Evolutionary conservation across 2,888 invertebrate species (phyloP), one percentile per base, ranked within the genome.

Genomic region (Apodemia duryi): DNA sequence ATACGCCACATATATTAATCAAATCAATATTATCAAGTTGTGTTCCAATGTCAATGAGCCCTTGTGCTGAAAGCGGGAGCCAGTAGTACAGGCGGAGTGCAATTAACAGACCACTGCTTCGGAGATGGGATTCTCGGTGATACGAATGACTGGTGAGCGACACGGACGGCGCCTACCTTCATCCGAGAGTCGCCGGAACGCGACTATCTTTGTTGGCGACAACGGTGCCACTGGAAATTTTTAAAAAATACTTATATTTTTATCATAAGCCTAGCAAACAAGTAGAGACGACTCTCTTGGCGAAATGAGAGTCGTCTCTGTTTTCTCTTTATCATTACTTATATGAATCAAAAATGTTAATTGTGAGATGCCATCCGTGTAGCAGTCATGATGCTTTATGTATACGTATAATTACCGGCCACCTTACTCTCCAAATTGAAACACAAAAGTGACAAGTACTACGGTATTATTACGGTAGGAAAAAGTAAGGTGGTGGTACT

Each of bases 91-190:
- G 28, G 41, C 9, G 62, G 35, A 61, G 54, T 38, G 46, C 75
- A 57, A 82, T 93, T 95, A 95, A 89, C 95, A 95, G 78, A 94
- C 95, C 73, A 95, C 94, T 62, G 95, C 95, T 75, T 94, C 94
- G 69, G 95, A 95, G 84, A 96, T 95, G 65, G 96, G 96, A 83
- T 95, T 96, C 89, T 95, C 95, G 67, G 95, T 96, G 88, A 95
- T 96, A 87, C 94, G 94, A 82, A 96, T 95, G 77, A 94, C 93
- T 70, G 95, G 94, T 75, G 94, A 93, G 71, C 90, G 88, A 74
- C 88, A 88, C 1, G 79, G 73, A 70, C 88, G 93, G 76, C 93
- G 92, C 75, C 88, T 79, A 66, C 72, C 71, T 77, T 84, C 88
- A 84, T 89, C 88, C 78, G 90, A 91, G 81, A 93, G 91, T 74